phyloP scores from a whole-genome alignment of 2,888 invertebrate genomes.

The Zhengitettix transpicula region DNA sequence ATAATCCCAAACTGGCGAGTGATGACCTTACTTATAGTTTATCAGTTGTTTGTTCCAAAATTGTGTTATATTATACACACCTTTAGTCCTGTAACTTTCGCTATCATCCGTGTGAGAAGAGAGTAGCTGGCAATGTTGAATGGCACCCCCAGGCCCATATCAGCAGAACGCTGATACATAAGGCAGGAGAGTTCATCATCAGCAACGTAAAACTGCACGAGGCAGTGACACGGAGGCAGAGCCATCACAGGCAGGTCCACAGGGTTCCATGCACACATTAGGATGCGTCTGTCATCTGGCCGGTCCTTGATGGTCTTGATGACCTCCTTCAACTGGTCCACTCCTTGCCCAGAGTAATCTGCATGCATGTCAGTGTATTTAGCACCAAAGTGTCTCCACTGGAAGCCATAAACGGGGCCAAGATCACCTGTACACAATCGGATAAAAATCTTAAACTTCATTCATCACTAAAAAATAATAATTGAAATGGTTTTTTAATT shows the following conservation, averaged over 20 bases:
- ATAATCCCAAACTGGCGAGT: too few species aligned
- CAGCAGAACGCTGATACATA: slow-evolving; percentile 90
- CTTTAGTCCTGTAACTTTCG: slow-evolving; percentile 80
- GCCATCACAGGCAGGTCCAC: slow-evolving; percentile 79
- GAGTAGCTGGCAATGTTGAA: slow-evolving; percentile 97
- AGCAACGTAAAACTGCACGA: slow-evolving; percentile 87
- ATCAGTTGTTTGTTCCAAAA: neutral
- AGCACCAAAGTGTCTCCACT: slow-evolving; percentile 96
- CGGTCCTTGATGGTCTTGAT: slow-evolving; percentile 64
- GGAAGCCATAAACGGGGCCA: slow-evolving; percentile 95
- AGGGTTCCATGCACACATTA: slow-evolving; percentile 94
- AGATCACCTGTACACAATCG: slow-evolving; percentile 52
- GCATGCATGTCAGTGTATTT: slow-evolving; percentile 64
- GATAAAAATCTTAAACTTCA: neutral
- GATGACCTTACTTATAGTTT: too few species aligned
- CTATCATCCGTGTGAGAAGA: slow-evolving; percentile 86
- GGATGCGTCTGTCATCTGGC: slow-evolving; percentile 75
- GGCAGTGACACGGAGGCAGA: slow-evolving; percentile 88
- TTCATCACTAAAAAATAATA: neutral
- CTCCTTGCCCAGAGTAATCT: slow-evolving; percentile 70
- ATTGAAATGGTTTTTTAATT: neutral
- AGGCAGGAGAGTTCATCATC: slow-evolving; percentile 74
- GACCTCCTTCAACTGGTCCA: slow-evolving; percentile 72
- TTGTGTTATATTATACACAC: slow-evolving; percentile 26
- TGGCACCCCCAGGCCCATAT: slow-evolving; percentile 96